phyloP scores from a whole-genome alignment of 2,113 vertebrate genomes.

The Anguilla japonica region DNA sequence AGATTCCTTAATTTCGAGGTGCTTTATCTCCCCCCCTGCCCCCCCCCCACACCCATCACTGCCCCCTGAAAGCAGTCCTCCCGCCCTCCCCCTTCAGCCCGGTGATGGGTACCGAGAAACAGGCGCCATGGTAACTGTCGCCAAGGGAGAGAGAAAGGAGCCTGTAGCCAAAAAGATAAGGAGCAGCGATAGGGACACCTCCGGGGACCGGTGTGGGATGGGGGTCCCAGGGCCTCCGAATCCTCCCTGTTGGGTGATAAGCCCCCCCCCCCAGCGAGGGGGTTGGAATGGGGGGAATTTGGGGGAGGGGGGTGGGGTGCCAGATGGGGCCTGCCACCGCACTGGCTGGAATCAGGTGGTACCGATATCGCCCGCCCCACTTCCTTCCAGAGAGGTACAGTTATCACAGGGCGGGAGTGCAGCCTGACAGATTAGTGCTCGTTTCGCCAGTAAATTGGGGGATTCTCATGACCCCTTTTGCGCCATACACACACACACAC shows the following conservation, averaged over 20 bases:
- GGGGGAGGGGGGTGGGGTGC: slow-evolving; percentile 25
- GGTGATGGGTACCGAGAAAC: slow-evolving; percentile 62
- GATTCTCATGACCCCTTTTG: not conserved
- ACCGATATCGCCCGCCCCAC: slow-evolving; percentile 15
- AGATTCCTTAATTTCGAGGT: slow-evolving; percentile 63
- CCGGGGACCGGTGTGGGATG: slow-evolving; percentile 47
- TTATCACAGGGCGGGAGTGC: not conserved
- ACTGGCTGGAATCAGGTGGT: not conserved
- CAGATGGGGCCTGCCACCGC: slow-evolving; percentile 41
- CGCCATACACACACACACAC: no score
- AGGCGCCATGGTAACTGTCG: slow-evolving; percentile 59
- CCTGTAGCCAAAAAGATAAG: slow-evolving; percentile 57
- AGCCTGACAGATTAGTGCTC: not conserved
- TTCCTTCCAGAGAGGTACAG: not conserved
- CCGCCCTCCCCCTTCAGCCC: slow-evolving; percentile 38
- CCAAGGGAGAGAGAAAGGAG: slow-evolving; percentile 42
- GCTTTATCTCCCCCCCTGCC: slow-evolving; percentile 66
- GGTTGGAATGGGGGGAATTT: not conserved
- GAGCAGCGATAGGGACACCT: slow-evolving; percentile 47
- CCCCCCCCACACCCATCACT: slow-evolving; percentile 25
- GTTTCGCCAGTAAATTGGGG: not conserved
- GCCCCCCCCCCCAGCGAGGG: not conserved
- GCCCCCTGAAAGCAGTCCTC: slow-evolving; percentile 32
- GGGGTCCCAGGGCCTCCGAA: slow-evolving; percentile 41
- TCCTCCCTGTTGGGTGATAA: slow-evolving; percentile 45